These are phyloP conservation scores for Opisthocomus hoazin DNA, from an alignment of 2,113 vertebrate genomes.

Conservation along the genomic window DNA sequence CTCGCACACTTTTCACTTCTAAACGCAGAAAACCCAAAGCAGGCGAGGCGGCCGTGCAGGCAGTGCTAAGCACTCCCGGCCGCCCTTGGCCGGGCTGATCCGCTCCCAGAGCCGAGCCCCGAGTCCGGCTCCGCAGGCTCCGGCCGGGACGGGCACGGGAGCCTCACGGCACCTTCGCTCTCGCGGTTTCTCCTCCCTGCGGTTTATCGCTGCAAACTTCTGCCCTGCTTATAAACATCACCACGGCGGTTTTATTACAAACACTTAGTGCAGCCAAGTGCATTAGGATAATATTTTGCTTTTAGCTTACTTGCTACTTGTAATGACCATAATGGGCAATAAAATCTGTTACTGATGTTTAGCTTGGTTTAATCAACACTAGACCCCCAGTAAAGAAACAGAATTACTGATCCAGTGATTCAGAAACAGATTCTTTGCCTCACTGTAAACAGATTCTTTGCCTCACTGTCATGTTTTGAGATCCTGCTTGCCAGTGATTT, in stretches of 20 bases:
- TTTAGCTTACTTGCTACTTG: not conserved
- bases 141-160: too few species aligned
- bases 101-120: rapidly evolving
- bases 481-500: not conserved
- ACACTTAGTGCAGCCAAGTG: not conserved
- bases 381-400: not conserved
- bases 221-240: not conserved
- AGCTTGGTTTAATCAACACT: not conserved
- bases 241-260: not conserved
- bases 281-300: not conserved
- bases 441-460: not conserved
- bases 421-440: not conserved
- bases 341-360: not conserved
- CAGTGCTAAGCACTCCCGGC: rapidly evolving
- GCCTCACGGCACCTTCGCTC: not conserved
- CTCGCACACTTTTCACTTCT: not conserved
- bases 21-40: not conserved
- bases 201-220: not conserved
- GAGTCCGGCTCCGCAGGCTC: too few species aligned
- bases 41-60: rapidly evolving
- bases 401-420: not conserved
- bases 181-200: not conserved
- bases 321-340: not conserved
- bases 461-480: not conserved
- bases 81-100: not conserved